Conservation (phyloP, 2,797 vertebrate species). For the Cheracebus regulus region DNA sequence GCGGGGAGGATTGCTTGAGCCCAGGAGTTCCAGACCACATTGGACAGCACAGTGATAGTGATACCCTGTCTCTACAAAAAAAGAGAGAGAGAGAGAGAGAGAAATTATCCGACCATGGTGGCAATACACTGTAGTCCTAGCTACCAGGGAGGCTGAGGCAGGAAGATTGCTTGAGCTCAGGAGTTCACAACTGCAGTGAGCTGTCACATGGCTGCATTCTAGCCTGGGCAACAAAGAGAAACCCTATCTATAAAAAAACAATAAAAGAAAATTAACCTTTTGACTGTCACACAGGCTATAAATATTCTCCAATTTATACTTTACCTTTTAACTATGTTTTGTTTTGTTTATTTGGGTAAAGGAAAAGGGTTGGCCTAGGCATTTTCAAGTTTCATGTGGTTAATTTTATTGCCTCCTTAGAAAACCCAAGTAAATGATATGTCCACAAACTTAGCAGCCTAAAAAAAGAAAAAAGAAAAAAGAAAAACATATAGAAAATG, state of each 20-base stretch:
- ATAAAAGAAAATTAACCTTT: not conserved
- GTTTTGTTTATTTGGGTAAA: not conserved
- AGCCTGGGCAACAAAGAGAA: not conserved
- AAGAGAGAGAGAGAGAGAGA: too few species aligned
- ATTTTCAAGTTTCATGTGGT: slow-evolving; percentile 4
- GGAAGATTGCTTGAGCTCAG: too few species aligned
- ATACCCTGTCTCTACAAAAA: not conserved
- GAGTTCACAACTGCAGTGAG: not conserved
- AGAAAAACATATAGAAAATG: not conserved
- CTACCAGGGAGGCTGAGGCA: not conserved
- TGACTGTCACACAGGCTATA: not conserved
- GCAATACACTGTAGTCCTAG: not conserved
- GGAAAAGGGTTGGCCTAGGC: not conserved
- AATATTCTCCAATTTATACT: not conserved
- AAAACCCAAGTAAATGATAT: not conserved
- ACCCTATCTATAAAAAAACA: not conserved
- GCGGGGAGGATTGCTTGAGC: not conserved
- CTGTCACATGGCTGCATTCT: not conserved
- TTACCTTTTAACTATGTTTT: not conserved
- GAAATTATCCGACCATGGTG: not conserved
- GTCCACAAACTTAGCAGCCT: not conserved
- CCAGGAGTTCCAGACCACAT: not conserved
- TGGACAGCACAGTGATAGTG: not conserved
- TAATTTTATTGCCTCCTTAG: not conserved
- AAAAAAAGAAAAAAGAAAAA: not conserved